These are phyloP conservation scores for Drosophila simulans DNA, from an alignment of 1,140 invertebrate genomes.

Conservation along the genomic window DNA sequence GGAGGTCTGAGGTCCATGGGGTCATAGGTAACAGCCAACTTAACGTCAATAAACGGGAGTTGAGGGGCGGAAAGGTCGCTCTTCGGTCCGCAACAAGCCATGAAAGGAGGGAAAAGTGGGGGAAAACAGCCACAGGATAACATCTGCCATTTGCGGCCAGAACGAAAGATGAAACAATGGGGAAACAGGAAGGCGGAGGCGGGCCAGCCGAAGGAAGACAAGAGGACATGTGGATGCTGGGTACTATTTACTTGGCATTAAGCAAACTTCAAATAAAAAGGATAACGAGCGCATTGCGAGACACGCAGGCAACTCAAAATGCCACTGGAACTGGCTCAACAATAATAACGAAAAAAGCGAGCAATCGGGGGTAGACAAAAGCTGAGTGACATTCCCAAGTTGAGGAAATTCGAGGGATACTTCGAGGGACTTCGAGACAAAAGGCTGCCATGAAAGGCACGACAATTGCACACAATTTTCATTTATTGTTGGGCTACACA, in stretches of 20 bases:
- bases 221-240: conserved; percentile 30
- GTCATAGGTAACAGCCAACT: conserved; percentile 80
- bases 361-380: conserved; percentile 34
- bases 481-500: conserved; percentile 83
- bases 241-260: conserved; percentile 80
- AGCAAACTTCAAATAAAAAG: conserved; percentile 83
- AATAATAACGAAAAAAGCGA: conserved; percentile 55
- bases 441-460: conserved; percentile 50
- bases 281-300: conserved; percentile 74
- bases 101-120: conserved; percentile 55
- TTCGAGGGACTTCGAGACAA: conserved; percentile 17
- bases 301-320: conserved; percentile 76
- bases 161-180: conserved; percentile 70
- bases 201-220: background rate
- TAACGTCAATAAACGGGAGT: conserved; percentile 73
- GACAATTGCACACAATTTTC: conserved; percentile 83
- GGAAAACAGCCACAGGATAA: conserved; percentile 43
- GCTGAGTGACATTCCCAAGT: conserved; percentile 42
- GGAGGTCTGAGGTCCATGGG: conserved; percentile 23
- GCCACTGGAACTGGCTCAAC: conserved; percentile 62
- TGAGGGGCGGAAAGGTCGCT: conserved; percentile 39
- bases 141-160: conserved; percentile 62
- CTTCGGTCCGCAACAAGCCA: conserved; percentile 68
- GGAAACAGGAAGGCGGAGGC: conserved; percentile 4
- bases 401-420: conserved; percentile 23